phyloP scores from a whole-genome alignment of 1,140 invertebrate species.

The Lutraria rhynchaena region DNA sequence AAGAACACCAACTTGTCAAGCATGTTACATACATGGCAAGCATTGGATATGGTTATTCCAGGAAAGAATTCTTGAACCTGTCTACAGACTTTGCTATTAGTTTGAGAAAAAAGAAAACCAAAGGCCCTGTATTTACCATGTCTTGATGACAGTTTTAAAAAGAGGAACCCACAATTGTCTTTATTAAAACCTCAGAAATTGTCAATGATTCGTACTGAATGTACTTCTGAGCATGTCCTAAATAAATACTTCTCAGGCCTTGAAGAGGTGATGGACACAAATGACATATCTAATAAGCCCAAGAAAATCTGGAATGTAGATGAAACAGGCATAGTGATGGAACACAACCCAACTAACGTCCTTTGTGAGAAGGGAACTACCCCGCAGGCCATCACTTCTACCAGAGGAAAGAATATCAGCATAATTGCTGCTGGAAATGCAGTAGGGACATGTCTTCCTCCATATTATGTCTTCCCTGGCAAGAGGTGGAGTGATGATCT shows the following conservation, averaged over 20 bases:
- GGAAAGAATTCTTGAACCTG: constrained; percentile 8
- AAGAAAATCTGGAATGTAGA: constrained; percentile 81
- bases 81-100: constrained; percentile 32
- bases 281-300: constrained; percentile 67
- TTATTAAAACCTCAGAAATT: constrained; percentile 37
- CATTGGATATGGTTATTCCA: constrained; percentile 22
- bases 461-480: constrained; percentile 81
- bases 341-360: constrained; percentile 70
- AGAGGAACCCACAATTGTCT: not conserved
- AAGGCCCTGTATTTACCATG: constrained; percentile 8
- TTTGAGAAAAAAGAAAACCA: constrained; percentile 5
- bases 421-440: constrained; percentile 80
- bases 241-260: constrained; percentile 27
- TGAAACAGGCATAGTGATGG: constrained; percentile 80
- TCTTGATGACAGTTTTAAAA: constrained; percentile 38
- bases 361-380: not conserved
- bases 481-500: constrained; percentile 74
- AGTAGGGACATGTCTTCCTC: constrained; percentile 73
- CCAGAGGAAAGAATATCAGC: constrained; percentile 81
- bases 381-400: constrained; percentile 76
- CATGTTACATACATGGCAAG: constrained; percentile 17
- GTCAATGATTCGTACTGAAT: constrained; percentile 18
- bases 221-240: constrained; percentile 33
- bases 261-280: constrained; percentile 15
- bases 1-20: constrained; percentile 2